phyloP scores from a whole-genome alignment of 2,113 vertebrate genomes.

The Xiphias gladius region DNA sequence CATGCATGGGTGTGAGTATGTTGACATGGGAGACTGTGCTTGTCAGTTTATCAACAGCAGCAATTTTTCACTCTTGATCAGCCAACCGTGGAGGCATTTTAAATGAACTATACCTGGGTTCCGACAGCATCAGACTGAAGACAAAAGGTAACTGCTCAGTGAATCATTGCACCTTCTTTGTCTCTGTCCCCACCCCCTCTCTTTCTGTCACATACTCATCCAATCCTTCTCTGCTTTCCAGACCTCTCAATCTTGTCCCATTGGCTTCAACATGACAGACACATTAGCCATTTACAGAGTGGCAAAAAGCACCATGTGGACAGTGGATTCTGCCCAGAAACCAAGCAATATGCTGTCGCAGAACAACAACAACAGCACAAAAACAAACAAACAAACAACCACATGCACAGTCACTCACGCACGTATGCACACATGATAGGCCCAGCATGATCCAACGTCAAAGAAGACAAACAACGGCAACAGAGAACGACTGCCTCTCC shows the following conservation, averaged over 20 bases:
- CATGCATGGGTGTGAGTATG: conserved; percentile 45
- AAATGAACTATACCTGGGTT: conserved; percentile 69
- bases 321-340: conserved; percentile 76
- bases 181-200: conserved; percentile 32
- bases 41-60: conserved; percentile 74
- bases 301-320: conserved; percentile 75
- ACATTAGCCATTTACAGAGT: conserved; percentile 71
- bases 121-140: conserved; percentile 44
- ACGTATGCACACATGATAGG: conserved; percentile 39
- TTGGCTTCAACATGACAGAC: conserved; percentile 68
- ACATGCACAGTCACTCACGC: conserved; percentile 39
- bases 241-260: conserved; percentile 65
- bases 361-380: conserved; percentile 33
- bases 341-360: conserved; percentile 74
- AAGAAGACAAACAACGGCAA: conserved; percentile 78
- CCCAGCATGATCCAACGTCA: conserved; percentile 73
- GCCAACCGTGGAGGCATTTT: conserved; percentile 65
- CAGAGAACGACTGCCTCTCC: conserved; percentile 64
- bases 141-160: conserved; percentile 62
- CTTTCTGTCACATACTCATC: conserved; percentile 40
- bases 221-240: conserved; percentile 36
- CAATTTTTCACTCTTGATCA: conserved; percentile 77
- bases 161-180: conserved; percentile 49
- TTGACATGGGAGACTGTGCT: conserved; percentile 48
- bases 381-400: conserved; percentile 55